These are phyloP conservation scores for Lepas anatifera DNA, from an alignment of 2,888 invertebrate genomes.

Conservation along the genomic window DNA sequence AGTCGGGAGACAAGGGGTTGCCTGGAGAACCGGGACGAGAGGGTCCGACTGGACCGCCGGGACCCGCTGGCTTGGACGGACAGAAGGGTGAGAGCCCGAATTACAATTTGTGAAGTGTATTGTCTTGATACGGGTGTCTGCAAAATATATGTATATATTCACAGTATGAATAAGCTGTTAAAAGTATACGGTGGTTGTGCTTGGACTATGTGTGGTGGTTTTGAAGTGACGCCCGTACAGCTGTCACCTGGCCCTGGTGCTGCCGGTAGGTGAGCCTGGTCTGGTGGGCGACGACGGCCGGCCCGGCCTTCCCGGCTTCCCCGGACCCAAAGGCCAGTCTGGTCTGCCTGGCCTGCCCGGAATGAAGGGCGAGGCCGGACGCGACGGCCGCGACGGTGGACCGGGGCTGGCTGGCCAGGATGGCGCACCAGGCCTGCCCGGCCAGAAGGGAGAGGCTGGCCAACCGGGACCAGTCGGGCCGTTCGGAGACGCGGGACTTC, in stretches of 20 bases:
- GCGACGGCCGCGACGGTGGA: constrained; percentile 42
- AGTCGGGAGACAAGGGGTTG: constrained; percentile 47
- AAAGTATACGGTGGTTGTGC: no score
- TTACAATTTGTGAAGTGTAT: no score
- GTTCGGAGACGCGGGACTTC: constrained; percentile 42
- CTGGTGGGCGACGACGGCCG: constrained; percentile 28
- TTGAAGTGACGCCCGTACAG: no score
- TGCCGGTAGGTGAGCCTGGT: constrained; percentile 70
- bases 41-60: constrained; percentile 61
- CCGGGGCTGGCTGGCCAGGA: constrained; percentile 48
- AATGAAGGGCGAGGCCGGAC: constrained; percentile 25
- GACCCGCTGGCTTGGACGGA: constrained; percentile 51
- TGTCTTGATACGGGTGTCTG: no score
- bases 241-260: no score
- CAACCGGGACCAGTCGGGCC: constrained; percentile 25
- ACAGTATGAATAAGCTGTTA: no score
- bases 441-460: constrained; percentile 32
- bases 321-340: constrained; percentile 58
- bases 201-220: no score
- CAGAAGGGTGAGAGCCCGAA: constrained; percentile 37
- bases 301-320: constrained; percentile 39
- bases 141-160: no score
- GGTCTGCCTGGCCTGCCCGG: constrained; percentile 27
- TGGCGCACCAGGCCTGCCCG: constrained; percentile 34
- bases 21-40: constrained; percentile 67